Conservation (phyloP, 2,113 vertebrate species). For the Sakesphorus luctuosus region DNA sequence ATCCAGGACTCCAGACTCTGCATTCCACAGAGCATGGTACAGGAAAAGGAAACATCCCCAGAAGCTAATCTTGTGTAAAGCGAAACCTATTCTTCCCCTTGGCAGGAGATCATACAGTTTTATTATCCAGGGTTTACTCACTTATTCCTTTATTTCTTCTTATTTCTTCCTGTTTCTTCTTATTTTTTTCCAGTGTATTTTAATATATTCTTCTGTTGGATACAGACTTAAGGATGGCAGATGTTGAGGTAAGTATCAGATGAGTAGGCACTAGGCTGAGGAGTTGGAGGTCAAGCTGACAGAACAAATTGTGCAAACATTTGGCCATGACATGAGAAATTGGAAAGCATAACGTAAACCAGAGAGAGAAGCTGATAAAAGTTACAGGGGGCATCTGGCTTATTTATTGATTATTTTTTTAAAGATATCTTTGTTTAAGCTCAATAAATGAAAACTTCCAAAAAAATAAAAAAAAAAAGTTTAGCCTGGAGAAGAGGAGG, state of each 20-base stretch:
- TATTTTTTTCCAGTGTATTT: background rate
- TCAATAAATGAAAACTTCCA: no score
- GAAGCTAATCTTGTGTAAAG: background rate
- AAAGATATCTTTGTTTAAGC: no score
- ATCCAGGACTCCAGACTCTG: background rate
- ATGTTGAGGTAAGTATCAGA: background rate
- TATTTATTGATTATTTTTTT: no score
- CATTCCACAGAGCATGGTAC: background rate
- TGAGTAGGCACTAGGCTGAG: background rate
- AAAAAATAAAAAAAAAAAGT: no score
- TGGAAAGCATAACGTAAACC: background rate
- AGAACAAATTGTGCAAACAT: background rate
- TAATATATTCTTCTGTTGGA: background rate
- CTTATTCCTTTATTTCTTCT: background rate
- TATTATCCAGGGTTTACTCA: background rate
- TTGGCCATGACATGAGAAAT: background rate
- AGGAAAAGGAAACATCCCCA: background rate
- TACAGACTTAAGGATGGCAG: background rate
- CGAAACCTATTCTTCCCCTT: background rate
- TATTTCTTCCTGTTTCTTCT: background rate
- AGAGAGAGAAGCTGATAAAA: background rate
- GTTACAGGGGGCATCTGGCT: background rate
- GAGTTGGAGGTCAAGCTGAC: background rate
- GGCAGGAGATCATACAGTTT: background rate
- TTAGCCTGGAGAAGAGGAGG: no score